Percentiles rank a stretch among this genome's conserved stretches.
phyloP scores from a whole-genome alignment of 2,888 invertebrate genomes.

The Philhelius pedissequus region DNA sequence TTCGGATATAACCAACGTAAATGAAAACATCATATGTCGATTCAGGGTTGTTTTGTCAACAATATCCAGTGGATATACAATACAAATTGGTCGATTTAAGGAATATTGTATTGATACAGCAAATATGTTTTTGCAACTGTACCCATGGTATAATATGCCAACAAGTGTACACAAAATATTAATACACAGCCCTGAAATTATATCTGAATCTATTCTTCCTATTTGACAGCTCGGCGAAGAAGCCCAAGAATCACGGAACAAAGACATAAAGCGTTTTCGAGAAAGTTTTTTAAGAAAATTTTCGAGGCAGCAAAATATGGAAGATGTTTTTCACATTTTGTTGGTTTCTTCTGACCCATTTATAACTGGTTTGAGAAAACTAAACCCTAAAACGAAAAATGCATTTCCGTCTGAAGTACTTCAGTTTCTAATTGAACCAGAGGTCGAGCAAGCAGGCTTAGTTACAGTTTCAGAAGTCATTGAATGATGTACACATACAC shows the following conservation, averaged over 20 bases:
- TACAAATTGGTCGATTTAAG: too few species aligned
- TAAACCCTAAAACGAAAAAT: neutral
- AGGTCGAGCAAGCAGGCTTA: neutral
- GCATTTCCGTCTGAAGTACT: neutral
- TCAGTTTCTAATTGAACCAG: constrained; percentile 5
- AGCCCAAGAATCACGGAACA: constrained; percentile 40
- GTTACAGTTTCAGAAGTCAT: too few species aligned
- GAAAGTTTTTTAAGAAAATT: neutral
- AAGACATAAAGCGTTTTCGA: constrained; percentile 28
- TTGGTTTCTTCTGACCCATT: neutral
- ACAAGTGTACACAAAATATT: constrained; percentile 39
- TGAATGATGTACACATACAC: too few species aligned
- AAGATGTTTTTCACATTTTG: neutral
- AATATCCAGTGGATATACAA: too few species aligned
- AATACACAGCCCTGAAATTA: constrained; percentile 27
- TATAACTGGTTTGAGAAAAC: constrained; percentile 5
- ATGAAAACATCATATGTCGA: neutral
- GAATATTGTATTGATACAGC: too few species aligned
- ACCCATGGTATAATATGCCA: neutral
- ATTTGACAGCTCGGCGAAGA: constrained; percentile 23
- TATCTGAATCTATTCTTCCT: constrained; percentile 7
- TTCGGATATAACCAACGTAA: neutral
- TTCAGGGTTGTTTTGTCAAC: neutral
- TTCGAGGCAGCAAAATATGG: neutral
- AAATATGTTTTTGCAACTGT: too few species aligned